phyloP scores from a whole-genome alignment of 2,113 vertebrate genomes.

The Terrapene triunguis region DNA sequence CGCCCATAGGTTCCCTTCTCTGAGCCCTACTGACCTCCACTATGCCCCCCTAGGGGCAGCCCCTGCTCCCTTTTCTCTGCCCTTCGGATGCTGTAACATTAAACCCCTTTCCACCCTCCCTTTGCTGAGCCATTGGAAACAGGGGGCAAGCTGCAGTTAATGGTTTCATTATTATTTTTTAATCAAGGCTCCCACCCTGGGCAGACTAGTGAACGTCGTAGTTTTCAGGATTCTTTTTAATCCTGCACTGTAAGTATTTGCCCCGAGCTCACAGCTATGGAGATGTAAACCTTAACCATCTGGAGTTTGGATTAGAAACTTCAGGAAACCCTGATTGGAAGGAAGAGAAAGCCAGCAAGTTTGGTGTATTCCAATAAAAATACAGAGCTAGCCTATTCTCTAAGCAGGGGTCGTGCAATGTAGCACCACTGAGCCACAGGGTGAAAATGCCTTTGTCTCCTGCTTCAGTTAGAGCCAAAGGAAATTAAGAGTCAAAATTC shows the following conservation, averaged over 20 bases:
- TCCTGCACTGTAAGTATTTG: not conserved
- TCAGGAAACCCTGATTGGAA: constrained; percentile 37
- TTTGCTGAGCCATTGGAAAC: fast-evolving
- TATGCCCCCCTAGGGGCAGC: too few species aligned
- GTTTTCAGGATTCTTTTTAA: not conserved
- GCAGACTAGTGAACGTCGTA: not conserved
- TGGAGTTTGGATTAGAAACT: constrained; percentile 40
- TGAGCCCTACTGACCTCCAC: not conserved
- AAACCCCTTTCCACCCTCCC: fast-evolving
- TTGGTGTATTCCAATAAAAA: constrained; percentile 22
- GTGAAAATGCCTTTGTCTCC: not conserved
- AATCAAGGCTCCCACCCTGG: not conserved
- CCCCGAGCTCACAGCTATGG: not conserved
- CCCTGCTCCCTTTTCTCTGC: not conserved
- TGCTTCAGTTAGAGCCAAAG: not conserved
- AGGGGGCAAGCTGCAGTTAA: not conserved
- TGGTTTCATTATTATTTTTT: not conserved
- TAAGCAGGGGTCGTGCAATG: not conserved
- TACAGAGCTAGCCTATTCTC: constrained; percentile 30
- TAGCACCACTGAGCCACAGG: not conserved
- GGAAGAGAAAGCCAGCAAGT: constrained; percentile 57
- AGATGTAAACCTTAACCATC: not conserved
- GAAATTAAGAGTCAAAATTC: not conserved
- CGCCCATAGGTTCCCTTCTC: not conserved
- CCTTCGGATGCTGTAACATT: not conserved